Percentiles rank a stretch among this genome's conserved stretches.
Conservation (phyloP, 1,140 invertebrate genomes). For the Saccostrea echinata region DNA sequence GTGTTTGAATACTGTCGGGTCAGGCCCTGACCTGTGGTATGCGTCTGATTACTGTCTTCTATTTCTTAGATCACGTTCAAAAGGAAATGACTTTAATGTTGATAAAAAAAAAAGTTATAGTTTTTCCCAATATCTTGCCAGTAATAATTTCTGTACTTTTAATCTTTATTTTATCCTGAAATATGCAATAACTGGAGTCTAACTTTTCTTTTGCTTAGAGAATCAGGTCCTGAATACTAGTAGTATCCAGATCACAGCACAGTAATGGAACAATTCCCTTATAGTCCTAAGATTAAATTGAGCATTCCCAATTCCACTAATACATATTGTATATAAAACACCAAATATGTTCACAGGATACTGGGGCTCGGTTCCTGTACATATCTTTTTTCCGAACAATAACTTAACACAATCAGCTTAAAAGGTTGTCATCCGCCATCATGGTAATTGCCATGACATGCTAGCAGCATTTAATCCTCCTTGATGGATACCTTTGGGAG, state of each 20-base stretch:
- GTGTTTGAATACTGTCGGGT: too few species aligned
- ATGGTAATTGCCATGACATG: not conserved
- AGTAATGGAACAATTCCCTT: not conserved
- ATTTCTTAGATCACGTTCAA: too few species aligned
- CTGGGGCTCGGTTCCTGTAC: not conserved
- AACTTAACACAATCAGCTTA: slow-evolving; percentile 28
- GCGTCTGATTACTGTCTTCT: too few species aligned
- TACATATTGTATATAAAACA: not conserved
- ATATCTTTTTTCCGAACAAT: not conserved
- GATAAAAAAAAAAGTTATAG: too few species aligned
- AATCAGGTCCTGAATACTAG: not conserved
- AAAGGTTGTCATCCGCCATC: not conserved
- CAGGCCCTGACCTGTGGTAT: too few species aligned
- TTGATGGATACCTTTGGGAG: not conserved
- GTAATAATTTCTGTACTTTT: too few species aligned
- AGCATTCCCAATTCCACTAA: not conserved
- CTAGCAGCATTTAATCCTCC: not conserved
- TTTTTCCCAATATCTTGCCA: too few species aligned
- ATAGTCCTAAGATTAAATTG: not conserved
- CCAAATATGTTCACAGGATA: not conserved
- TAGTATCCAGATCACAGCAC: too few species aligned
- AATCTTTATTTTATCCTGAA: not conserved
- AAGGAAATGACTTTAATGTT: too few species aligned
- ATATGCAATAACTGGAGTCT: not conserved
- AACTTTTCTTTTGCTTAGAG: too few species aligned